Percentiles rank a stretch among this genome's conserved stretches.
Conservation (phyloP, 2,113 vertebrate species). For the Thunnus maccoyii region DNA sequence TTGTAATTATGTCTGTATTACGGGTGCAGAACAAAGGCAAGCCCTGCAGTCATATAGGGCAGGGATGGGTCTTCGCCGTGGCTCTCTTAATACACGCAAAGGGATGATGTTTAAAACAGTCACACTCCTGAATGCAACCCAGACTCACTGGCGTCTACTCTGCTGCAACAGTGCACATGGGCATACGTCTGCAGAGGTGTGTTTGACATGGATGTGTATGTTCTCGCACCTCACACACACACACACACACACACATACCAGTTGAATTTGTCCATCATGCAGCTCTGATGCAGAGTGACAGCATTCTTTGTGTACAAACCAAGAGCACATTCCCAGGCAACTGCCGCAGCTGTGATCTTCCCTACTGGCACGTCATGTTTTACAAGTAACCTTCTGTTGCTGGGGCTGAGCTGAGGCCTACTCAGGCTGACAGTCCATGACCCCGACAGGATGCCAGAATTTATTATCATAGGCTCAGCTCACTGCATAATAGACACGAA, state of each 20-base stretch:
- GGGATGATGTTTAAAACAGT: conserved; percentile 81
- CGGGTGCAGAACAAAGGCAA: conserved; percentile 82
- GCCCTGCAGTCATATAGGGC: conserved; percentile 84
- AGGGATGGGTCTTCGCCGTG: conserved; percentile 78
- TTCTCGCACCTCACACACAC: conserved; percentile 6
- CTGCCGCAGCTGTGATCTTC: conserved; percentile 61
- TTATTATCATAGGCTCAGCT: conserved; percentile 62
- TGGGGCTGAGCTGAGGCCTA: conserved; percentile 20
- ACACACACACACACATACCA: conserved; percentile 36
- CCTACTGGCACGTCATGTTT: conserved; percentile 69
- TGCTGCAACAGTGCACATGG: conserved; percentile 52
- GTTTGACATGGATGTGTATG: conserved; percentile 63
- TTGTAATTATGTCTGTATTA: conserved; percentile 85
- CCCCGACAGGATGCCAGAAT: conserved; percentile 49
- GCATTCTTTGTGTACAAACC: conserved; percentile 72
- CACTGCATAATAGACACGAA: conserved; percentile 50
- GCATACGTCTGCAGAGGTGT: conserved; percentile 58
- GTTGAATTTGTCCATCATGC: conserved; percentile 64
- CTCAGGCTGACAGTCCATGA: conserved; percentile 54
- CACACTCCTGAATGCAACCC: conserved; percentile 68
- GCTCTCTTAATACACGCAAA: conserved; percentile 77
- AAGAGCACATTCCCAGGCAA: conserved; percentile 66
- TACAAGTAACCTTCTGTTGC: conserved; percentile 62
- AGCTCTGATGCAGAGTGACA: conserved; percentile 75
- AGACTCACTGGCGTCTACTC: conserved; percentile 85